Base-by-base conservation (phyloP, 2,888 invertebrate genomes). In the Gandaritis pyraliata region DNA sequence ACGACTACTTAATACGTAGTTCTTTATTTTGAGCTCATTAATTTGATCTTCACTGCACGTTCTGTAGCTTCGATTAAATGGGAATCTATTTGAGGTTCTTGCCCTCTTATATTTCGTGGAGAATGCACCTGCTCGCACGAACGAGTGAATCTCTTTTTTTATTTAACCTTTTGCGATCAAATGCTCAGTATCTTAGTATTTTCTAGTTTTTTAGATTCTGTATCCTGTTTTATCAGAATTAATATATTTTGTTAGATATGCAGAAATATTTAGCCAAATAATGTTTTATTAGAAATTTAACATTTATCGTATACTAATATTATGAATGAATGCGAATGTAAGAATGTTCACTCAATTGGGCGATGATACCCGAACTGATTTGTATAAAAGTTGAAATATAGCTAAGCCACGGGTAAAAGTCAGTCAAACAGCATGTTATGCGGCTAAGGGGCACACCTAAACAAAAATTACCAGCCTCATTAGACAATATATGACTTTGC, bases 41-140 rank as follows among this genome's bases (percentile, higher is more conserved):
- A 39, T 52, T 61, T 47, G 61, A 65, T 68, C 59, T 65, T 54
- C 36, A 43, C 51, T 71, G 56, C 72, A 65, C 69, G 70, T 66
- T 70, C 61, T 69, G 67, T 71, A 72, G 71, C 61, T 62, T 66
- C 70, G 68, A 72, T 76, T 72, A 72, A 59, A 54, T 49, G 57
- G 70, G 65, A 69, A 67, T 66, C 60, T 62, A 55, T 68, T 61
- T 10, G 50, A 57, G 55, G 48, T 65, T 58, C 65, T 67, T 64
- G 64, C 56, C 46, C 64, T 62, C 56, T n/a, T 61, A 36, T 61
- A 61, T 58, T 29, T 39, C 12, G 46, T 39, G 30, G 18, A 38
- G 18, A 33, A 41, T 48, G 38, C 23, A 13, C 33, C 10, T 46
- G 7, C 11, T 29, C n/a, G n/a, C n/a, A n/a, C n/a, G n/a, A 30